Base-by-base conservation (phyloP, 2,888 invertebrate genomes). In the Macrosoma leucophasiata region DNA sequence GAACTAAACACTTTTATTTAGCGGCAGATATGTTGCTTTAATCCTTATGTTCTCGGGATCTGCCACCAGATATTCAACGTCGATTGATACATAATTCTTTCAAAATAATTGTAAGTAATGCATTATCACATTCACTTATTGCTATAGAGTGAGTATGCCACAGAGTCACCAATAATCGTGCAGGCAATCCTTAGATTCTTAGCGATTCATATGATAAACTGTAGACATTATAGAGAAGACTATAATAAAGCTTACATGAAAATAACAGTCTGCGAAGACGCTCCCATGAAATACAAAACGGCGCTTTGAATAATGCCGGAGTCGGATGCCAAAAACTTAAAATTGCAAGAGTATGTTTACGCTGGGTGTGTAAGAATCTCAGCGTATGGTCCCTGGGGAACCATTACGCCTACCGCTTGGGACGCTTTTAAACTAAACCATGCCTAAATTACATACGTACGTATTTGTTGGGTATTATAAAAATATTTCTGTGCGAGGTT, bases 341-440 rank as follows among this genome's bases (percentile, higher is more conserved):
- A 56, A 51, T 52, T 53, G 52, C 50, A 50, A 39, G 51, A 52
- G 41, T 43, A 46, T 48, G 50, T 50, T 52, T 53, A 46, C 46
- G 40, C 46, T 29, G 27, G 33, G 35, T 38, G 34, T 43, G 40
- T 41, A 38, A 44, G 46, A 47, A 43, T 46, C 46, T 44, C 40
- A 33, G 42, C 31, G 43, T 39, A 35, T 36, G 41, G 34, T 40
- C 53, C 50, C 48, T 15, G 13, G 43, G 44, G 51, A 35, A 33
- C 50, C 40, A 52, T 52, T 48, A 46, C 39, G 36, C 30, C 39
- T 13, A 35, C 29, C 39, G 46, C 26, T 34, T 27, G 43, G 36
- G 41, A 40, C 38, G 46, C 52, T 52, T 50, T 53, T 47, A 52
- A 48, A 49, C 47, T 43, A 45, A 48, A 48, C 47, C 40, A 41